A percentile compares a stretch with the other conserved stretches of the same genome.
These are phyloP conservation scores for Dorcus hopei DNA, from an alignment of 2,888 invertebrate species.

Conservation along the genomic window DNA sequence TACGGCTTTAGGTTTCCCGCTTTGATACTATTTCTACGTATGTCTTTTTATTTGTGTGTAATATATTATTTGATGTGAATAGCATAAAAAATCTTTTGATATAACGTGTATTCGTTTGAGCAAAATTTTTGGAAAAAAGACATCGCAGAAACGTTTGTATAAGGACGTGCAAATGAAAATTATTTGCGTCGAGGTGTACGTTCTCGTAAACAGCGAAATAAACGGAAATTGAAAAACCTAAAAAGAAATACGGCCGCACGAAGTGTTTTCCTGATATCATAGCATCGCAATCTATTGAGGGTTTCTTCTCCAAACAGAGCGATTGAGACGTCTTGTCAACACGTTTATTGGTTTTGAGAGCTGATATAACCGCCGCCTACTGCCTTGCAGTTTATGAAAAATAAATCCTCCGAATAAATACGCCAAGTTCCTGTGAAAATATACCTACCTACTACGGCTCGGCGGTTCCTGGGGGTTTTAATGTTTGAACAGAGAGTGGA, in stretches of 20 bases:
- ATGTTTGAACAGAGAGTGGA: too few relatives aligned
- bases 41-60: too few relatives aligned
- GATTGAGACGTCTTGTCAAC: constrained; percentile 38
- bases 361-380: constrained; percentile 36
- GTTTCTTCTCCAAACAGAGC: constrained; percentile 36
- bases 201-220: constrained; percentile 4
- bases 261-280: constrained; percentile 22
- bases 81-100: too few relatives aligned
- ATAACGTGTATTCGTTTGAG: too few relatives aligned
- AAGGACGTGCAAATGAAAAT: not conserved
- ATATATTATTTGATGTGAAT: too few relatives aligned
- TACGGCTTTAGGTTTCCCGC: too few relatives aligned
- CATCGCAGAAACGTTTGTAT: not conserved
- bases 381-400: constrained; percentile 40
- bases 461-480: too few relatives aligned
- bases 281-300: constrained; percentile 29
- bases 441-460: too few relatives aligned
- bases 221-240: constrained; percentile 12
- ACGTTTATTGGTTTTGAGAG: constrained; percentile 39
- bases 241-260: constrained; percentile 3
- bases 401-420: constrained; percentile 43
- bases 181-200: not conserved
- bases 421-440: not conserved
- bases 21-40: too few relatives aligned
- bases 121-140: too few relatives aligned